Evolutionary conservation across 2,797 vertebrate genomes (phyloP).

Genomic region (Eospalax fontanierii): DNA sequence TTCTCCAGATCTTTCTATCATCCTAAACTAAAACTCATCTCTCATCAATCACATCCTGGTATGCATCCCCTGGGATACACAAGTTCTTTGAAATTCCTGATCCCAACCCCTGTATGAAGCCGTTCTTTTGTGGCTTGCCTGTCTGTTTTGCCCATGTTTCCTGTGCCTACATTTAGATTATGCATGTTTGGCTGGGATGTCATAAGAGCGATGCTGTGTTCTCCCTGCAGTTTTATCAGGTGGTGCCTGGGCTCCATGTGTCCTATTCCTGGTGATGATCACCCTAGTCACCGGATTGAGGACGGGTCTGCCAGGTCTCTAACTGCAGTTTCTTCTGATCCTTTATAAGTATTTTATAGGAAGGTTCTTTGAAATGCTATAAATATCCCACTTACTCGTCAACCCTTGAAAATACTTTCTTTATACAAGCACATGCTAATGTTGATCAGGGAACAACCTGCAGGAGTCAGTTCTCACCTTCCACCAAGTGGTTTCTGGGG

Average conservation of each 20-base stretch:
- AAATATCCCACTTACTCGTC: neutral
- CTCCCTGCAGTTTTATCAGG: neutral
- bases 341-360: slow-evolving; percentile 5
- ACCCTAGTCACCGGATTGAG: neutral
- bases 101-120: too few relatives aligned
- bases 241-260: neutral
- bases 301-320: neutral
- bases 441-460: neutral
- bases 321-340: neutral
- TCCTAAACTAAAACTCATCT: neutral
- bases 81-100: too few relatives aligned
- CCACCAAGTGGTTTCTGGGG: neutral
- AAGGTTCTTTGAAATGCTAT: neutral
- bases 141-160: neutral
- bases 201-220: neutral
- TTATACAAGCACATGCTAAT: fast-evolving
- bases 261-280: neutral
- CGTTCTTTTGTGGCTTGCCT: neutral
- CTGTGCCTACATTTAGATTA: neutral
- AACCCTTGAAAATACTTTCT: neutral
- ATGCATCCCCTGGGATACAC: neutral
- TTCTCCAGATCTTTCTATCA: neutral
- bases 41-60: neutral
- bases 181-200: neutral
- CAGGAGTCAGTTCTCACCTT: neutral